Percentiles rank a stretch among this genome's conserved stretches.
phyloP scores from a whole-genome alignment of 2,888 invertebrate genomes.

The Orthosia gracilis region DNA sequence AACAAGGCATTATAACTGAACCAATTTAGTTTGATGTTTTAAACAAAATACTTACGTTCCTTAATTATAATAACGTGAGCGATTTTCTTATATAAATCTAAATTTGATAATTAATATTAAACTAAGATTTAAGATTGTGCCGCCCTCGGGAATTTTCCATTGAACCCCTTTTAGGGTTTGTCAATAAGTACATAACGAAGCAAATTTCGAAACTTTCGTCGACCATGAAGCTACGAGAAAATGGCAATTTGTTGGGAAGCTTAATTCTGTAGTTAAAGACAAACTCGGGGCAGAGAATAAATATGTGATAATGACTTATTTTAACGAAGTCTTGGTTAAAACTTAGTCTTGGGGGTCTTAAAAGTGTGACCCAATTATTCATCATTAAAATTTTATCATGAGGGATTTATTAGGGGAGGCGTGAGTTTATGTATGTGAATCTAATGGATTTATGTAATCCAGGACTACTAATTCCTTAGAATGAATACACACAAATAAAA shows the following conservation, averaged over 20 bases:
- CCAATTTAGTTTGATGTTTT: constrained; percentile 56
- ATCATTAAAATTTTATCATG: neutral
- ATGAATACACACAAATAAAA: too few species aligned
- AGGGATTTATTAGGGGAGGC: neutral
- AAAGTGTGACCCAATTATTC: neutral
- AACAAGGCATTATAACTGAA: constrained; percentile 45
- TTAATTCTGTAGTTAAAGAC: constrained; percentile 21
- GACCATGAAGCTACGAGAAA: constrained; percentile 33
- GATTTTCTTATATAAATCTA: constrained; percentile 12
- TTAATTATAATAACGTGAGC: constrained; percentile 34
- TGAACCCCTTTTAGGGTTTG: constrained; percentile 41
- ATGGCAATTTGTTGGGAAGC: constrained; percentile 26
- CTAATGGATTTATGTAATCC: too few species aligned
- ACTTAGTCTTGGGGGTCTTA: neutral
- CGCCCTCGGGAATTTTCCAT: neutral
- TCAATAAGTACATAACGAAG: constrained; percentile 51
- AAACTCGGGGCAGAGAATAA: constrained; percentile 31
- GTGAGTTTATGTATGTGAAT: too few species aligned
- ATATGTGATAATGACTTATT: constrained; percentile 42
- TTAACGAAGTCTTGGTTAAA: neutral
- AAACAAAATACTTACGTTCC: constrained; percentile 52
- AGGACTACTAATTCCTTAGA: too few species aligned
- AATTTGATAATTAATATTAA: constrained; percentile 46
- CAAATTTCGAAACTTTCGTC: constrained; percentile 39
- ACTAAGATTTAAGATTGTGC: constrained; percentile 21